Conservation (phyloP, 2,888 invertebrate species). For the Phania funesta region DNA sequence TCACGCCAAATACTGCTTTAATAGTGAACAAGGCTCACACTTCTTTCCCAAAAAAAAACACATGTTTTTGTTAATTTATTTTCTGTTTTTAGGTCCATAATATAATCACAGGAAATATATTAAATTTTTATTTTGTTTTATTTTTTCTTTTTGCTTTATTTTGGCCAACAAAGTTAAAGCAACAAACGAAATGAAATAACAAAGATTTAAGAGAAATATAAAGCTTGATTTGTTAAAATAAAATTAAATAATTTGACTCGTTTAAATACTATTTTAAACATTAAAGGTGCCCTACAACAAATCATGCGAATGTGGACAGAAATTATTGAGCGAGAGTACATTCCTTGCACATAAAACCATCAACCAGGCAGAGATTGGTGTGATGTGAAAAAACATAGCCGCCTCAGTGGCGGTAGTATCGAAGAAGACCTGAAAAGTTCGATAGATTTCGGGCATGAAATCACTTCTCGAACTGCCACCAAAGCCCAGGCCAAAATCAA, state of each 20-base stretch:
- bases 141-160: not conserved
- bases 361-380: too few species aligned
- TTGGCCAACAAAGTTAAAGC: constrained; percentile 1
- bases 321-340: too few species aligned
- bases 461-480: too few species aligned
- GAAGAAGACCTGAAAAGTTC: too few species aligned
- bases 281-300: not conserved
- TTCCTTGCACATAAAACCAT: too few species aligned
- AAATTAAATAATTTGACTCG: constrained; percentile 37
- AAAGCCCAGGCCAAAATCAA: too few species aligned
- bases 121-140: constrained; percentile 16
- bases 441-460: too few species aligned
- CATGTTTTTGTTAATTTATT: not conserved
- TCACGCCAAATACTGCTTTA: constrained; percentile 15
- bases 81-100: constrained; percentile 1
- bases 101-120: constrained; percentile 56
- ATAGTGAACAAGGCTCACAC: not conserved
- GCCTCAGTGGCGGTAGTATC: too few species aligned
- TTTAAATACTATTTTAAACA: not conserved
- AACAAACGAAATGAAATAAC: not conserved
- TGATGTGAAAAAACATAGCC: too few species aligned
- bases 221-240: constrained; percentile 32
- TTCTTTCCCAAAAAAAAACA: constrained; percentile 8
- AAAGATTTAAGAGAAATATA: not conserved
- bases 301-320: too few species aligned